Percentiles rank a stretch among this genome's conserved stretches.
Conservation (phyloP, 1,140 invertebrate species). For the Drosophila nebulosa region DNA sequence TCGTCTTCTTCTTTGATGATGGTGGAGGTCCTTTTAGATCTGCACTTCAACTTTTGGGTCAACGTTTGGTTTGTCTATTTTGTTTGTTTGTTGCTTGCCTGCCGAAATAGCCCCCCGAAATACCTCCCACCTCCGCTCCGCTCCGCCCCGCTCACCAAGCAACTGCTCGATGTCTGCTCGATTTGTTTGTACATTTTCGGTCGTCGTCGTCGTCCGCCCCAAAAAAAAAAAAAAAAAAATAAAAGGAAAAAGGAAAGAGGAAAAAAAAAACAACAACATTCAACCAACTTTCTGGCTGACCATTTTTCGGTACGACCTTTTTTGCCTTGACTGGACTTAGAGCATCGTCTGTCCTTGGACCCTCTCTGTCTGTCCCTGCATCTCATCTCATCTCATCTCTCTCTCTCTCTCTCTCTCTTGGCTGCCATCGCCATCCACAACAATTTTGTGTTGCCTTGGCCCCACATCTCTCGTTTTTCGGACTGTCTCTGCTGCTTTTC, state of each 20-base stretch:
- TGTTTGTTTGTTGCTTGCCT: conserved; percentile 73
- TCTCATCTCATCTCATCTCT: no score
- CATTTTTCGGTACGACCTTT: conserved; percentile 54
- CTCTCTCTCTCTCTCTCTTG: no score
- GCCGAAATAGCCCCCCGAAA: no score
- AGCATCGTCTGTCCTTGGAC: conserved; percentile 26
- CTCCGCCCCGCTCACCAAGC: not conserved
- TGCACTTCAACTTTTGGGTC: conserved; percentile 77
- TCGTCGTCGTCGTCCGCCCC: conserved; percentile 2
- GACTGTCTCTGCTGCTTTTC: conserved; percentile 55
- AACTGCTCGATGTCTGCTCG: conserved; percentile 65
- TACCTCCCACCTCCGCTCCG: not conserved
- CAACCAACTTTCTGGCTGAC: conserved; percentile 36
- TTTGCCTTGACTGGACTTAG: conserved; percentile 69
- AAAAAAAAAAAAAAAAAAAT: not conserved
- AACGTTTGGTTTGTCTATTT: conserved; percentile 74
- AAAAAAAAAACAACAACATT: not conserved
- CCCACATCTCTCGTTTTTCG: conserved; percentile 54
- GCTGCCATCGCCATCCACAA: conserved; percentile 26
- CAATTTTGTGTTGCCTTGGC: conserved; percentile 53
- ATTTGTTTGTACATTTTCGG: conserved; percentile 72
- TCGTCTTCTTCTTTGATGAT: no score
- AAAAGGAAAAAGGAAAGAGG: no score
- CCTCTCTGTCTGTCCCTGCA: conserved; percentile 20
- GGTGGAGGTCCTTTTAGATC: conserved; percentile 55